Percentiles rank a stretch among this genome's conserved stretches.
Conservation (phyloP, 2,113 vertebrate species). For the Hemicordylus capensis region DNA sequence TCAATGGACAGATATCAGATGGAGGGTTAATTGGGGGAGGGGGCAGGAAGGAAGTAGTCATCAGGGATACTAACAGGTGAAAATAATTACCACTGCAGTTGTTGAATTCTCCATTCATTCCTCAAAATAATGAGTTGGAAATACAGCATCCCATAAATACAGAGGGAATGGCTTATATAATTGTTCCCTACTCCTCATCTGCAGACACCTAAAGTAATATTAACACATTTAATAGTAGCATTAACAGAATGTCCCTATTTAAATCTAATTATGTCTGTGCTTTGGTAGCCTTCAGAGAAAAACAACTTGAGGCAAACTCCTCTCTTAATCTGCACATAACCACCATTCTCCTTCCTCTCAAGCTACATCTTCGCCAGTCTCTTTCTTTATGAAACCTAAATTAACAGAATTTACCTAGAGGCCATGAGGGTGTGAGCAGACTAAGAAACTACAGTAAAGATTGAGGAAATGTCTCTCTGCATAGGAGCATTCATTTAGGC, state of each 20-base stretch:
- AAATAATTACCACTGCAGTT: background rate
- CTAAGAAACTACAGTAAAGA: no score
- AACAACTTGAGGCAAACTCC: no score
- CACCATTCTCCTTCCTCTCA: no score
- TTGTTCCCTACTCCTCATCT: background rate
- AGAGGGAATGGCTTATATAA: background rate
- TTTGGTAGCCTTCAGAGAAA: no score
- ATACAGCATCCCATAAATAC: background rate
- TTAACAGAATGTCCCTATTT: background rate
- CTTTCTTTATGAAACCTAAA: no score
- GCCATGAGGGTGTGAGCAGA: no score
- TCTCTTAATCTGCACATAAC: no score
- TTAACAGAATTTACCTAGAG: no score
- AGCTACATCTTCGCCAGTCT: no score
- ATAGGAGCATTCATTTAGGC: no score
- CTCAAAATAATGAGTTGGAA: background rate
- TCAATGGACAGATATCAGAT: conserved; percentile 10
- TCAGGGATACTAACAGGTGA: background rate
- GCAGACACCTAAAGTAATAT: no score
- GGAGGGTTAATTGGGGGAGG: background rate
- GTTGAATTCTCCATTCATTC: background rate
- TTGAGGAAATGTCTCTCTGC: no score
- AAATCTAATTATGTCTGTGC: background rate
- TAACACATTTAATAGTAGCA: background rate
- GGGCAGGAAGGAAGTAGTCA: background rate